Evolutionary conservation across 2,888 invertebrate species (phyloP).

Genomic region (Drosophila monieri): DNA sequence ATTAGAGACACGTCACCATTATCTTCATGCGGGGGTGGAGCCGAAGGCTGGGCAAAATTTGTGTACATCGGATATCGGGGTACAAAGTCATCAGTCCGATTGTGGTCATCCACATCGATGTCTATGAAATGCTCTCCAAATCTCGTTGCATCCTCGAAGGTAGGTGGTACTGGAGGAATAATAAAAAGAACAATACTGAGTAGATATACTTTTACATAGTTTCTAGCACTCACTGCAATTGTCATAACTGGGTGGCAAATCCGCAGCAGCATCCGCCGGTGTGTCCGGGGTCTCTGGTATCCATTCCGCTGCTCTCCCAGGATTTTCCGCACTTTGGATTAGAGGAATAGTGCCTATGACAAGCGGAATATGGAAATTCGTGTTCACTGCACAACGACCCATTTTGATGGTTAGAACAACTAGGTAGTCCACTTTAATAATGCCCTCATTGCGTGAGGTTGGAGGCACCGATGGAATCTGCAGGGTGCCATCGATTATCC

Average conservation of each 20-base stretch:
- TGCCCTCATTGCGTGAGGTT: slow-evolving; percentile 46
- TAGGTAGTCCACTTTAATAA: slow-evolving; percentile 55
- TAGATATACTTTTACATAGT: neutral
- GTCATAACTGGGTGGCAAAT: slow-evolving; percentile 66
- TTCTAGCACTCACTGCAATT: slow-evolving; percentile 54
- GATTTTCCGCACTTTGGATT: slow-evolving; percentile 53
- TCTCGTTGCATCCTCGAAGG: slow-evolving; percentile 69
- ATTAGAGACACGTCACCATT: neutral
- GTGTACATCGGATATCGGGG: slow-evolving; percentile 78
- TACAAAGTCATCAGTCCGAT: slow-evolving; percentile 65
- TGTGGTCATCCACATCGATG: slow-evolving; percentile 62
- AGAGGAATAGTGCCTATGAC: slow-evolving; percentile 71
- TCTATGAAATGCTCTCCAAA: slow-evolving; percentile 65
- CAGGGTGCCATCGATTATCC: slow-evolving; percentile 52
- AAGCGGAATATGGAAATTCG: slow-evolving; percentile 49
- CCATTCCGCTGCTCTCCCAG: slow-evolving; percentile 43
- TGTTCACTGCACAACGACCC: slow-evolving; percentile 45
- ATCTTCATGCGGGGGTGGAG: slow-evolving; percentile 32
- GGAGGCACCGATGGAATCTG: slow-evolving; percentile 67
- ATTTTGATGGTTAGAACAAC: slow-evolving; percentile 51
- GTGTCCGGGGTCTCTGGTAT: slow-evolving; percentile 63
- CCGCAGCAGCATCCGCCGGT: slow-evolving; percentile 45
- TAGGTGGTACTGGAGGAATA: slow-evolving; percentile 60
- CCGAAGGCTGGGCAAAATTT: slow-evolving; percentile 64
- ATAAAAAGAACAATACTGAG: neutral